A percentile compares a stretch with the other conserved stretches of the same genome.
phyloP scores from a whole-genome alignment of 2,113 vertebrate species.

The Dipodomys merriami region DNA sequence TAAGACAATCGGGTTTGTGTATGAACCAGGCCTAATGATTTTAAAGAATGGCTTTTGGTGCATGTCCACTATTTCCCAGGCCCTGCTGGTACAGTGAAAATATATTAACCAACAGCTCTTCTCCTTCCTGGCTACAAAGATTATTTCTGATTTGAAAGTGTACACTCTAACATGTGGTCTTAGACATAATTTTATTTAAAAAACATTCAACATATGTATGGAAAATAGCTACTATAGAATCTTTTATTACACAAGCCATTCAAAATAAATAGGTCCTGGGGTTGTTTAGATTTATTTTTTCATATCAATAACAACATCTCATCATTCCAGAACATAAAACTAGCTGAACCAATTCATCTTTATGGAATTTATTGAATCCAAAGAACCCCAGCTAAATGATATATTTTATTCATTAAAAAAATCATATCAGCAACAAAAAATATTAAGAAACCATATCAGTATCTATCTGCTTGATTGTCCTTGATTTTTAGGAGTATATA shows the following conservation, averaged over 20 bases:
- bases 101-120: not conserved
- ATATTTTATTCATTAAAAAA: not conserved
- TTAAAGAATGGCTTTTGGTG: not conserved
- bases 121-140: not conserved
- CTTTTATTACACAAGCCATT: constrained; percentile 45
- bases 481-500: not conserved
- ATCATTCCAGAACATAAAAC: constrained; percentile 43
- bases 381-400: not conserved
- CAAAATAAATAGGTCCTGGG: not conserved
- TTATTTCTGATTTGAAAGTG: not conserved
- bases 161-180: not conserved
- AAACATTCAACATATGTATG: not conserved
- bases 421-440: not conserved
- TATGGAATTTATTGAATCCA: constrained; percentile 13
- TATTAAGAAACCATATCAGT: not conserved
- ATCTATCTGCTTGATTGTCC: not conserved
- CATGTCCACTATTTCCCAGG: not conserved
- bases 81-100: not conserved
- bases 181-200: not conserved
- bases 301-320: not conserved
- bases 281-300: not conserved
- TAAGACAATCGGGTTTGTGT: not conserved
- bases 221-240: constrained; percentile 38
- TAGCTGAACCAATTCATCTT: not conserved
- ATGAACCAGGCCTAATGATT: not conserved